A percentile compares a stretch with the other conserved stretches of the same genome.
phyloP scores from a whole-genome alignment of 1,140 invertebrate species.

The Calephelis virginiensis region DNA sequence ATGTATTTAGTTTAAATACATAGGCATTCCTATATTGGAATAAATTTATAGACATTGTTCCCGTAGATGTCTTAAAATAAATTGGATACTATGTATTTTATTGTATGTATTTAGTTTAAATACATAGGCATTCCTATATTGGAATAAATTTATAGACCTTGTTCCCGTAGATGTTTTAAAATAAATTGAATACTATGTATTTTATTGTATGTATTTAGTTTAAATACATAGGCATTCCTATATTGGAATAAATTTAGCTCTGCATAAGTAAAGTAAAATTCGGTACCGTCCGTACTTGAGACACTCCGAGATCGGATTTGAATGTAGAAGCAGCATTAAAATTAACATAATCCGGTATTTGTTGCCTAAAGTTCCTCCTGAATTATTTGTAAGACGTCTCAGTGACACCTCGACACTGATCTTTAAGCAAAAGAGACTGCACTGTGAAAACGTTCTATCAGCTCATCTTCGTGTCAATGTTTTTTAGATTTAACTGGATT shows the following conservation, averaged over 20 bases:
- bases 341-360: slow-evolving; percentile 63
- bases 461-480: slow-evolving; percentile 2
- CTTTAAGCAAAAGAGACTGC: slow-evolving; percentile 25
- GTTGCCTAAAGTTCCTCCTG: slow-evolving; percentile 52
- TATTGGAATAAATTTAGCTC: slow-evolving; percentile 11
- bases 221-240: slow-evolving; percentile 4
- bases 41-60: too few relatives aligned
- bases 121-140: too few relatives aligned
- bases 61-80: too few relatives aligned
- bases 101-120: too few relatives aligned
- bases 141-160: too few relatives aligned
- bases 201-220: neutral
- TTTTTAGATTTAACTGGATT: slow-evolving; percentile 1
- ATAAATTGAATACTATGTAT: too few relatives aligned
- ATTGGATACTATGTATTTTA: too few relatives aligned
- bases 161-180: too few relatives aligned
- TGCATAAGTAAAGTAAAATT: slow-evolving; percentile 23
- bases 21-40: too few relatives aligned
- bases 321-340: slow-evolving; percentile 53
- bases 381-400: slow-evolving; percentile 52
- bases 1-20: too few relatives aligned
- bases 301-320: slow-evolving; percentile 58
- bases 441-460: slow-evolving; percentile 9
- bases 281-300: slow-evolving; percentile 32
- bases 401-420: slow-evolving; percentile 35